Conservation (phyloP, 1,140 invertebrate genomes). For the Drosophila repletoides region DNA sequence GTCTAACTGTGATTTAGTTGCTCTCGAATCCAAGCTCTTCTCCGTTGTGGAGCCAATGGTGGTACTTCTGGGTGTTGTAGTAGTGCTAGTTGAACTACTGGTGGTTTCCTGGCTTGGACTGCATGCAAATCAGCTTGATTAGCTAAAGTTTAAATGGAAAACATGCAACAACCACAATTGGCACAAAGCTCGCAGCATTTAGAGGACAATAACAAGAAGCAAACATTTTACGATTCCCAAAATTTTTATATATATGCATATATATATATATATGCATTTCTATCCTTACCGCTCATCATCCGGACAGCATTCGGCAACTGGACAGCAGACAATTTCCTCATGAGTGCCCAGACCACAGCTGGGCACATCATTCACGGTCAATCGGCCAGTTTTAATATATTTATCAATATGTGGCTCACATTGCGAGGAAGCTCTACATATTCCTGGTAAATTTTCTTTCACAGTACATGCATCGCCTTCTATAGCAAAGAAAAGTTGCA, state of each 20-base stretch:
- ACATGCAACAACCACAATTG: conserved; percentile 30
- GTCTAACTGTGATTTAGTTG: background rate
- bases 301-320: conserved; percentile 41
- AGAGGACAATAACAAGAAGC: conserved; percentile 24
- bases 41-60: background rate
- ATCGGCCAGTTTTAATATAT: conserved; percentile 38
- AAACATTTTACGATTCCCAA: background rate
- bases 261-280: background rate
- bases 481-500: background rate
- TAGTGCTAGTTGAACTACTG: background rate
- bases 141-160: conserved; percentile 3
- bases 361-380: conserved; percentile 40
- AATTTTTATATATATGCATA: background rate
- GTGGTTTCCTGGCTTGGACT: conserved; percentile 15
- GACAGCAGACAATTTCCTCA: conserved; percentile 74
- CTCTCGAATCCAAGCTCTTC: background rate
- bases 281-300: conserved; percentile 18
- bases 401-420: conserved; percentile 47
- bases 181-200: conserved; percentile 10
- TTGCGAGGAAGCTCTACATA: conserved; percentile 28
- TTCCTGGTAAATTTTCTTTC: conserved; percentile 28
- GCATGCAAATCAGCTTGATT: conserved; percentile 18
- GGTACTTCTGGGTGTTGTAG: background rate
- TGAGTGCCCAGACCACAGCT: conserved; percentile 47
- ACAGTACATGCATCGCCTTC: conserved; percentile 46